Conservation (phyloP, 2,888 invertebrate genomes). For the Macroteleia sp. region DNA sequence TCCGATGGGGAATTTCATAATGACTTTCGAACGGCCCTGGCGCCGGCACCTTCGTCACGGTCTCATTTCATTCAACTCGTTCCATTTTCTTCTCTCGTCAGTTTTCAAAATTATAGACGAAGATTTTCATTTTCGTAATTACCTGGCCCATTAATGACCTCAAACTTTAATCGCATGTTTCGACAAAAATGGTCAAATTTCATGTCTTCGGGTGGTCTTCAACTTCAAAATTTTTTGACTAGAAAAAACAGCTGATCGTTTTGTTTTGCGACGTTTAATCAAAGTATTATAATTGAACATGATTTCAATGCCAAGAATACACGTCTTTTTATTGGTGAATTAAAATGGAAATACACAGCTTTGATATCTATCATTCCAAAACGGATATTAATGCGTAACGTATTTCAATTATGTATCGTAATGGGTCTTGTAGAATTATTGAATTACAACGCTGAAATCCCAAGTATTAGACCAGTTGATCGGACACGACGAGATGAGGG, state of each 20-base stretch:
- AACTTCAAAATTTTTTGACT: not conserved
- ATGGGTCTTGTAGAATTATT: slow-evolving; percentile 71
- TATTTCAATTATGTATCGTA: slow-evolving; percentile 65
- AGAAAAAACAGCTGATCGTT: not conserved
- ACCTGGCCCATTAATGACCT: not conserved
- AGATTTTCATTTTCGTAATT: slow-evolving; percentile 36
- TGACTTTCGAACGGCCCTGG: slow-evolving; percentile 78
- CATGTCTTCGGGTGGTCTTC: slow-evolving; percentile 2
- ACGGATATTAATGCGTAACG: slow-evolving; percentile 79
- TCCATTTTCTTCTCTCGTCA: slow-evolving; percentile 40
- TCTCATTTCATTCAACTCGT: slow-evolving; percentile 72
- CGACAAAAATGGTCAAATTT: slow-evolving; percentile 8
- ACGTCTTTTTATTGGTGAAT: slow-evolving; percentile 55
- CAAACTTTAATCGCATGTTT: slow-evolving; percentile 1
- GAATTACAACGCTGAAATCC: slow-evolving; percentile 72
- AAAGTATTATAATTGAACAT: not conserved
- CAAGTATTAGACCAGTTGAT: slow-evolving; percentile 68
- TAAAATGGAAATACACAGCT: slow-evolving; percentile 2
- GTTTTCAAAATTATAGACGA: slow-evolving; percentile 30
- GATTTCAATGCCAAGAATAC: not conserved
- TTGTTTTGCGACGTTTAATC: not conserved
- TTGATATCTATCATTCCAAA: slow-evolving; percentile 69
- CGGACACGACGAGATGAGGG: slow-evolving; percentile 78
- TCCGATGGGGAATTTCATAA: slow-evolving; percentile 79
- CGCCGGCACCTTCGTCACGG: slow-evolving; percentile 79